Evolutionary conservation across 2,113 vertebrate species (phyloP), one percentile per base, ranked within the genome.

Genomic region (Eretmochelys imbricata): DNA sequence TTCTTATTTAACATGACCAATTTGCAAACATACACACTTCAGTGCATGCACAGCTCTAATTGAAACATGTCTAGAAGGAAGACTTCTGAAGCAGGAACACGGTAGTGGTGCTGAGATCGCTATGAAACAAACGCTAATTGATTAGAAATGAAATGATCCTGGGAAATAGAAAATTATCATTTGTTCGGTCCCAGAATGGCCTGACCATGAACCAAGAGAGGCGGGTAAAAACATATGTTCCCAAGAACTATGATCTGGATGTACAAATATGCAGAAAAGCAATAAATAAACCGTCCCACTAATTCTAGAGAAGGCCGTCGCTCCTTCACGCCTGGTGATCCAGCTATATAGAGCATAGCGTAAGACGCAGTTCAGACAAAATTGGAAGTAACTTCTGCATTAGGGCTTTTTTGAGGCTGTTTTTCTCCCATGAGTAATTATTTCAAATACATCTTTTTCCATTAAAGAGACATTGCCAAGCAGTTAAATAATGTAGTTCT

Each of bases 391-490:
- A 89, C 48, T 95, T 89, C 83, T 93, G 54, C 59, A 89, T 42
- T 25, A 27, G 22, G 4, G 31, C 81, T 95, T 94, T 31, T 95
- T 88, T 85, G 91, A 95, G 94, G 79, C 46, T 75, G 24, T 72
- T 92, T 89, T 94, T 85, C 75, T 92, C 48, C 2, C 3, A 79
- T 54, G 97, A 89, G 24, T 35, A 57, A 84, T 94, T 75, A 91
- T 89, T 86, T 89, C 42, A 95, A 95, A 88, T 93, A 94, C 88
- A 94, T 90, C 79, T 46, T 81, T 72, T 75, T 91, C 90, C 81
- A 88, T 94, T 96, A 93, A 94, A 93, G 38, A 81, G 90, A 54
- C 27, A 88, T 0, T 2, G 79, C 92, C 94, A 80, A 91, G 79
- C 53, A 93, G 85, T 89, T 95, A 54, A 0, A 0, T 88, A 87